Conservation (phyloP, 2,888 invertebrate genomes). For the Caenorhabditis angaria region DNA sequence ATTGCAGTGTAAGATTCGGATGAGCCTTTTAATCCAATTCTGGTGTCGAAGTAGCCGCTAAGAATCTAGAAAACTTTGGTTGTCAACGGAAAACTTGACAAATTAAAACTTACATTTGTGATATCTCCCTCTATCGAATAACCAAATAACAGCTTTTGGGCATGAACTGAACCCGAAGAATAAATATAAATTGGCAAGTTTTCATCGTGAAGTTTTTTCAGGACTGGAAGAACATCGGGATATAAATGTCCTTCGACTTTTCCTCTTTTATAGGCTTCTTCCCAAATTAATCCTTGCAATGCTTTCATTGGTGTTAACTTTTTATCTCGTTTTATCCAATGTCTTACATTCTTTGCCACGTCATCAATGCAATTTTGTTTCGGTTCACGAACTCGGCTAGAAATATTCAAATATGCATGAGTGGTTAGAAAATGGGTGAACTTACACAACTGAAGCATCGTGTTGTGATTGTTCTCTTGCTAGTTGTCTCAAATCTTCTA, state of each 20-base stretch:
- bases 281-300: slow-evolving; percentile 90
- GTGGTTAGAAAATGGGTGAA: slow-evolving; percentile 16
- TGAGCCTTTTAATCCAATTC: slow-evolving; percentile 84
- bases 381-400: slow-evolving; percentile 71
- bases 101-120: slow-evolving; percentile 75
- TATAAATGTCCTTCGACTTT: slow-evolving; percentile 87
- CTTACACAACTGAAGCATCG: slow-evolving; percentile 41
- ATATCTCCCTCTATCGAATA: slow-evolving; percentile 84
- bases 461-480: slow-evolving; percentile 72
- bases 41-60: slow-evolving; percentile 86
- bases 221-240: slow-evolving; percentile 83
- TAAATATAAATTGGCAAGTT: slow-evolving; percentile 84
- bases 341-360: slow-evolving; percentile 80
- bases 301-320: slow-evolving; percentile 82
- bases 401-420: not conserved
- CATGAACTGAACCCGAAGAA: slow-evolving; percentile 89
- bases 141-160: slow-evolving; percentile 87
- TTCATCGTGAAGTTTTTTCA: slow-evolving; percentile 79
- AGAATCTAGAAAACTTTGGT: slow-evolving; percentile 76
- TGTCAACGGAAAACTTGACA: not conserved
- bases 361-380: slow-evolving; percentile 76
- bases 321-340: slow-evolving; percentile 85
- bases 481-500: slow-evolving; percentile 79
- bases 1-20: slow-evolving; percentile 83
- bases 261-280: slow-evolving; percentile 83